phyloP scores from a whole-genome alignment of 2,113 vertebrate genomes.

The Microcebus griseorufus region DNA sequence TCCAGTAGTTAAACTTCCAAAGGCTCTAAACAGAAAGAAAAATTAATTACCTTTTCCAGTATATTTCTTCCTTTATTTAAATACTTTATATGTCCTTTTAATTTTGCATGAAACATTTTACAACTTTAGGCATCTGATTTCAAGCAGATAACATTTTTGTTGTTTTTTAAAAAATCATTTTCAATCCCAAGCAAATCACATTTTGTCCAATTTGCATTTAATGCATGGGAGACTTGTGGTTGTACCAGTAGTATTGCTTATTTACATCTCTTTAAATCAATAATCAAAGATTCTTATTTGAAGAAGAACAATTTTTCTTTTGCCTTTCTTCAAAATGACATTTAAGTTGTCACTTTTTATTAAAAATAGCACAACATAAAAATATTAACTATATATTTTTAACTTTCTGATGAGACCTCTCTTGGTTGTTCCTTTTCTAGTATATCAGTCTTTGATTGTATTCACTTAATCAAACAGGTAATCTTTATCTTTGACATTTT shows the following conservation, averaged over 20 bases:
- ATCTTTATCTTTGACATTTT: background rate
- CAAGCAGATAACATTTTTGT: background rate
- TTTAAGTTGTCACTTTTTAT: background rate
- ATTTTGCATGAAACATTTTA: background rate
- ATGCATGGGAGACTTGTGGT: background rate
- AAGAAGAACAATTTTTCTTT: background rate
- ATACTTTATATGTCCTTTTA: background rate
- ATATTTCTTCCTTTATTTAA: conserved; percentile 24
- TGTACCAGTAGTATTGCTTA: background rate
- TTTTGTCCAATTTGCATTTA: background rate
- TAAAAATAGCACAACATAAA: background rate
- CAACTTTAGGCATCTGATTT: background rate
- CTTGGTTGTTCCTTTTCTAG: background rate
- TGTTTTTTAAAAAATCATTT: background rate
- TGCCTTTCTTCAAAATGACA: background rate
- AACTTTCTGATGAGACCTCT: background rate
- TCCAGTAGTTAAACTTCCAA: background rate
- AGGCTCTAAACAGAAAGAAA: background rate
- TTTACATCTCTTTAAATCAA: background rate
- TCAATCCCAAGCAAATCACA: background rate
- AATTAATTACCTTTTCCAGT: background rate
- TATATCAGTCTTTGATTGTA: background rate
- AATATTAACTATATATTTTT: background rate
- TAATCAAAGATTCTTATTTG: background rate
- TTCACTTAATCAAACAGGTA: background rate